Base-by-base conservation (phyloP, 2,888 invertebrate genomes). In the Xylophagus ater region DNA sequence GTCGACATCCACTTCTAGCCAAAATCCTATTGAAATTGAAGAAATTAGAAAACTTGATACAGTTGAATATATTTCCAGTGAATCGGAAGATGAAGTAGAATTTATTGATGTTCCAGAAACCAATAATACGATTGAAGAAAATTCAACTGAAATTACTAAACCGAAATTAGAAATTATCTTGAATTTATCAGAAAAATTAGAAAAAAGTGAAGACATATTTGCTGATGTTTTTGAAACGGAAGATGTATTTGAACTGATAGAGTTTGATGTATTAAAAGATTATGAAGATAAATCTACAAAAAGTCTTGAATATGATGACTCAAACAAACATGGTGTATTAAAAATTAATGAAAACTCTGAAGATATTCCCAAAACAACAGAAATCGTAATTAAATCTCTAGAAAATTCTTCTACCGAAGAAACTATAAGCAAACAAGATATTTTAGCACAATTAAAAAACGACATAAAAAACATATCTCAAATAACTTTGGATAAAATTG, bases 171-270 rank as follows among this genome's bases (percentile, higher is more conserved):
- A 70, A 53, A 61, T 72, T 41, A 51, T 63, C 43, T 60, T 74
- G 18, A 62, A 75, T 54, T 53, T 71, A 26, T 62, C 65, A 29
- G 57, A 72, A 40, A 55, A 62, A 43, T 59, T 60, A 13, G 54
- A 60, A 47, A 50, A 53, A 14, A 52, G 53, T 2, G 59, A 65
- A 52, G 81, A 81, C 60, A 68, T 84, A 41, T 84, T 84, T 65
- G 75, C 76, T n/a, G 83, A 83, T 63, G 59, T 83, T 42, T 83
- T 82, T 58, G 49, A 45, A 38, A 33, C 26, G 3, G 37, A 33
- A 8, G 21, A 24, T 18, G 8, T 28, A 13, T 24, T 33, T 7
- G 36, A 51, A 30, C 8, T n/a, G 7, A 12, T 8, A 5, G 15
- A 31, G n/a, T n/a, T n/a, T n/a, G n/a, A n/a, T n/a, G n/a, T n/a